These are phyloP conservation scores for Latrodectus hesperus DNA, from an alignment of 2,888 invertebrate genomes.

Conservation along the genomic window DNA sequence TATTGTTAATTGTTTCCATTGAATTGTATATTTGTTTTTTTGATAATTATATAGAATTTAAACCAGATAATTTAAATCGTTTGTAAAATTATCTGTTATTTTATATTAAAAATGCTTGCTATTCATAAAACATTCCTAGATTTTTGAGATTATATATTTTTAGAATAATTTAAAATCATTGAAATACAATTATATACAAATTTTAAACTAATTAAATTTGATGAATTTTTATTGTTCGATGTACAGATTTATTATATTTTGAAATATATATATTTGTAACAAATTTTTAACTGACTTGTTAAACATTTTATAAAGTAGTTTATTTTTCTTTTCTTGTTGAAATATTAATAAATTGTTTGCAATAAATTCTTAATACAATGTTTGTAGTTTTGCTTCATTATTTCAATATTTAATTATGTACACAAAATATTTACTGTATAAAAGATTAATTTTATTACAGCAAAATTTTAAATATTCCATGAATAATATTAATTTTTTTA, in stretches of 20 bases:
- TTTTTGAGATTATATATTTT: neutral
- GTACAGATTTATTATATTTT: slow-evolving; percentile 36
- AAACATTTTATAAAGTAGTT: slow-evolving; percentile 6
- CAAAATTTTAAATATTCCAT: neutral
- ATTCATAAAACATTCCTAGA: no score
- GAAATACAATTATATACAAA: neutral
- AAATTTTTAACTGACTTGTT: slow-evolving; percentile 28
- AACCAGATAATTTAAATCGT: neutral
- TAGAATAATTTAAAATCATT: neutral
- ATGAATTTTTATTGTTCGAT: slow-evolving; percentile 16
- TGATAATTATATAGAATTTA: neutral
- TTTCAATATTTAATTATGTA: neutral
- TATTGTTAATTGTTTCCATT: neutral
- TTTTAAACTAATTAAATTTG: no score
- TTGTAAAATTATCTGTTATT: no score
- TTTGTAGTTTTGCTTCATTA: neutral
- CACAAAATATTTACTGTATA: neutral
- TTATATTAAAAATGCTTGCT: no score
- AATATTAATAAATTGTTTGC: slow-evolving; percentile 24
- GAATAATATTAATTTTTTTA: no score
- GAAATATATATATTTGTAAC: slow-evolving; percentile 35
- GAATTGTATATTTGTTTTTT: neutral
- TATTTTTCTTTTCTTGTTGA: slow-evolving; percentile 32
- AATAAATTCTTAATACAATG: slow-evolving; percentile 23
- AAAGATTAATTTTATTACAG: neutral